These are phyloP conservation scores for Rhizomys pruinosus DNA, from an alignment of 2,113 vertebrate genomes.

Conservation along the genomic window DNA sequence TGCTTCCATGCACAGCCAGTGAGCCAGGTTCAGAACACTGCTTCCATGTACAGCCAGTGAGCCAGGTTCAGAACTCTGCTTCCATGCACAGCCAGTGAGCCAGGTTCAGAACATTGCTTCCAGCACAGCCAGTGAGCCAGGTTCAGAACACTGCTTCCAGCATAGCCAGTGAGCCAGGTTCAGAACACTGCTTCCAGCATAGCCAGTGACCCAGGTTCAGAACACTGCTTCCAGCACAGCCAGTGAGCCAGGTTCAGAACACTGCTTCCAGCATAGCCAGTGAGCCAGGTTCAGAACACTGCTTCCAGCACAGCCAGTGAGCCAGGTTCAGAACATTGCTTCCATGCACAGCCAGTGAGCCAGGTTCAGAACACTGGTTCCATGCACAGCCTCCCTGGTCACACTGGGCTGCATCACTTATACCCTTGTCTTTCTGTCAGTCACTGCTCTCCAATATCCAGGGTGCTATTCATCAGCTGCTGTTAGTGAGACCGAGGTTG, in stretches of 20 bases:
- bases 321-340: background rate
- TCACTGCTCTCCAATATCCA: background rate
- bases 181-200: background rate
- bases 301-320: background rate
- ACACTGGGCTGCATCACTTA: background rate
- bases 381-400: background rate
- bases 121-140: background rate
- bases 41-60: background rate
- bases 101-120: accelerated
- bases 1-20: background rate
- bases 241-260: background rate
- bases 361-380: accelerated
- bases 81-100: background rate
- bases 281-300: background rate
- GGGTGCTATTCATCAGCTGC: background rate
- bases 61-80: background rate
- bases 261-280: background rate
- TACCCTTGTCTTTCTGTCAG: too few species aligned
- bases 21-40: background rate
- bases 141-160: too few species aligned
- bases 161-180: background rate
- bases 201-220: background rate
- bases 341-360: background rate
- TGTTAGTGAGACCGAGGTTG: background rate
- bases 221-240: background rate